A percentile compares a stretch with the other conserved stretches of the same genome.
Evolutionary conservation across 2,797 vertebrate genomes (phyloP).

Genomic region (Pseudocheirus occidentalis): DNA sequence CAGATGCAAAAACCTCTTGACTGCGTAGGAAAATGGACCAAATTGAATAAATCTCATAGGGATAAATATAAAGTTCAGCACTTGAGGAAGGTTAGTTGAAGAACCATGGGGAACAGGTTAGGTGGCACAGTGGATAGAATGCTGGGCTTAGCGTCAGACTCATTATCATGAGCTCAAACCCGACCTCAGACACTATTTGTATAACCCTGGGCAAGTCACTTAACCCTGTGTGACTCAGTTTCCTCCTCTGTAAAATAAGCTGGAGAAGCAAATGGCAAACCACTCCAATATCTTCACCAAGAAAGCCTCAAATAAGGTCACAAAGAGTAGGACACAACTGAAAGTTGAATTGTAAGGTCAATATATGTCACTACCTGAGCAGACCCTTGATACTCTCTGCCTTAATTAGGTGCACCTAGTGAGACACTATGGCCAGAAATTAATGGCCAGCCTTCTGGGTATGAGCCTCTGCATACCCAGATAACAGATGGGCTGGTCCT

Average conservation of each 20-base stretch:
- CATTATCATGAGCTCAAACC: not conserved
- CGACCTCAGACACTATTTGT: not conserved
- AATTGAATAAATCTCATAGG: not conserved
- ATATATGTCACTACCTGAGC: not conserved
- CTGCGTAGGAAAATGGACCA: not conserved
- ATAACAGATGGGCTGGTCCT: not conserved
- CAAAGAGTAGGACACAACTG: not conserved
- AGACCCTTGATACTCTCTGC: not conserved
- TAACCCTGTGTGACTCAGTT: too few relatives aligned
- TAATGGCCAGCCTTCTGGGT: not conserved
- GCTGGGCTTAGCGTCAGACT: not conserved
- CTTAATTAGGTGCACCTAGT: not conserved
- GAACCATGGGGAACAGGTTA: not conserved
- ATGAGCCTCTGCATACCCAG: not conserved
- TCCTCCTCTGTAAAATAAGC: too few relatives aligned
- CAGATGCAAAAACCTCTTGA: not conserved
- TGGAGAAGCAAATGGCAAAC: not conserved
- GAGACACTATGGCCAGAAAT: not conserved
- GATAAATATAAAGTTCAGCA: not conserved
- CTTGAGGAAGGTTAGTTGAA: not conserved
- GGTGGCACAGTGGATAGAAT: too few relatives aligned
- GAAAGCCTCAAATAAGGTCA: not conserved
- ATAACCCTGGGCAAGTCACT: not conserved
- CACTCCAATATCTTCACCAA: not conserved
- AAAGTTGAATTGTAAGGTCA: not conserved